These are phyloP conservation scores for Tetrao urogallus DNA, from an alignment of 2,113 vertebrate genomes.

Conservation along the genomic window DNA sequence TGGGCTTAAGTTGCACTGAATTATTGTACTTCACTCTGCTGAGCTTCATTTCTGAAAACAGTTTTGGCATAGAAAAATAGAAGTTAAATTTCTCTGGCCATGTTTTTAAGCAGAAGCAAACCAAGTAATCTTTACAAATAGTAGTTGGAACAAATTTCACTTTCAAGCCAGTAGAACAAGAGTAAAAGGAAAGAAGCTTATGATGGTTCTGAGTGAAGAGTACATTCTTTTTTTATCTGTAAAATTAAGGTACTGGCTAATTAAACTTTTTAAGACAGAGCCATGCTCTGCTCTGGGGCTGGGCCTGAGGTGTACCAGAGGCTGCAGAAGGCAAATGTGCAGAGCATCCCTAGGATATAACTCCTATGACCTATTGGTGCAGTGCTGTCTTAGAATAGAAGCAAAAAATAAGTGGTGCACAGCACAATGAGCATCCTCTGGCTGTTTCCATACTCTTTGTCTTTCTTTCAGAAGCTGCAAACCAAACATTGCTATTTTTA, in stretches of 20 bases:
- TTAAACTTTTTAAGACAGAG: neutral
- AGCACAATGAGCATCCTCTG: neutral
- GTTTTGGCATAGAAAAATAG: neutral
- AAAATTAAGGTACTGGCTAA: neutral
- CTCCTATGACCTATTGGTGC: neutral
- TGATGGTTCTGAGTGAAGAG: neutral
- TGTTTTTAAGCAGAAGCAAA: conserved; percentile 24
- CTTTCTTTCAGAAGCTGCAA: conserved; percentile 15
- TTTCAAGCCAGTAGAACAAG: neutral
- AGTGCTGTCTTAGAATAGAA: neutral
- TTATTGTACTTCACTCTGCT: neutral
- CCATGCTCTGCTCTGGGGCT: neutral
- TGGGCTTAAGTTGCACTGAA: neutral
- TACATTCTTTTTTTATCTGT: neutral
- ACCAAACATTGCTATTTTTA: conserved; percentile 22
- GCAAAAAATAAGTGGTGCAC: neutral
- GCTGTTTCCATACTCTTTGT: conserved; percentile 27
- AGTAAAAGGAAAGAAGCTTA: neutral
- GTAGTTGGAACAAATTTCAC: neutral
- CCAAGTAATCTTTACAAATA: neutral
- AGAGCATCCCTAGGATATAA: neutral
- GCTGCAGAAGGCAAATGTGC: neutral
- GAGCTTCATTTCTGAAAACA: neutral
- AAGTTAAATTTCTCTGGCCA: neutral
- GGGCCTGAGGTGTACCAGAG: neutral